Base-by-base conservation (phyloP, 2,113 vertebrate species). In the Poicephalus gulielmi region DNA sequence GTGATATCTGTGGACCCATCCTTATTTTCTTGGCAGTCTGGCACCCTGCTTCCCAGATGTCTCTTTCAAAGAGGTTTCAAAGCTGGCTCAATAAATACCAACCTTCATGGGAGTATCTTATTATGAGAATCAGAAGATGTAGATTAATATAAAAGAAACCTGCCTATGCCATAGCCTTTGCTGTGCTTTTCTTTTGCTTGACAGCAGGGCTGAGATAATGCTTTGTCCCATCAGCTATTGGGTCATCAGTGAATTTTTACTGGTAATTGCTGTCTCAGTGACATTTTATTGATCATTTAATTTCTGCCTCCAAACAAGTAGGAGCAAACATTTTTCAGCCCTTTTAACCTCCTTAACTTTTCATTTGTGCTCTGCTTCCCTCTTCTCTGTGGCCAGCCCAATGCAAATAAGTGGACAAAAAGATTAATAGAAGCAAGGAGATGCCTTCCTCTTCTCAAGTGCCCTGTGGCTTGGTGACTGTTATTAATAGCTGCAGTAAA, bases 401-500 rank as follows among this genome's bases (percentile, higher is more conserved):
- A 91, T 92, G 90, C 87, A 95, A 96, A 95, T 87, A 95, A 81
- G 77, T 46, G 59, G 78, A 93, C 92, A 91, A 87, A 94, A 92
- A 91, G 90, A 94, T 97, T 96, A 96, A 97, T 95, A 96, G 94
- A 95, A 94, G 90, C 68, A 95, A 96, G 92, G 83, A 71, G 91
- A 95, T 97, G 89, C 59, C 71, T 96, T 95, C 78, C 75, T 94
- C 80, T 15, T 75, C 68, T 93, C 80, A 63, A 92, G 91, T 95
- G 90, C 92, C 92, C 95, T 64, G 79, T 95, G 95, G 95, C 93
- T 97, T 93, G 86, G 78, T 93, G 94, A 35, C 81, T 92, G 93
- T 96, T 96, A 97, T 96, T 96, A 97, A 95, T 95, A 97, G 96
- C 87, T 90, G 76, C 93, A 95, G 87, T 77, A 76, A 95, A 94